Percentiles rank a stretch among this genome's conserved stretches.
Conservation (phyloP, 2,888 invertebrate species). For the Drosophila neonasuta region DNA sequence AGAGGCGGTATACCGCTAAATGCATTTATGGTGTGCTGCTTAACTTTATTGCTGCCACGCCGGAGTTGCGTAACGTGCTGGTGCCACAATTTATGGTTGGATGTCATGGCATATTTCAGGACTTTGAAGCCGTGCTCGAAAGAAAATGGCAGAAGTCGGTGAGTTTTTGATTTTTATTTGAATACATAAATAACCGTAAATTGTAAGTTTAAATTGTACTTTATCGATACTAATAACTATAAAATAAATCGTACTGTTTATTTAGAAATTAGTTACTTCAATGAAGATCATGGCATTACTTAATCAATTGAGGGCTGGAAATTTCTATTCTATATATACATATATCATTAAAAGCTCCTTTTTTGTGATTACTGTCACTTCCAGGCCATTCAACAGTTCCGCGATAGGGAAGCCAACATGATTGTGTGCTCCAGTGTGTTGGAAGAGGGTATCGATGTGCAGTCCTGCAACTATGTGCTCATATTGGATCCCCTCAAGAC, state of each 20-base stretch:
- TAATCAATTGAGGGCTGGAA: too few relatives aligned
- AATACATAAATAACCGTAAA: too few relatives aligned
- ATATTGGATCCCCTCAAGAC: constrained; percentile 88
- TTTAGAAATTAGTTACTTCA: too few relatives aligned
- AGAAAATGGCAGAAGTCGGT: constrained; percentile 74
- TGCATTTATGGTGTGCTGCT: constrained; percentile 87
- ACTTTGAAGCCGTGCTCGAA: constrained; percentile 74
- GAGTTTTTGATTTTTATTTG: constrained; percentile 13
- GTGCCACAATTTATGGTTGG: constrained; percentile 89
- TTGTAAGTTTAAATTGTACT: too few relatives aligned
- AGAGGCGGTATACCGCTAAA: constrained; percentile 87
- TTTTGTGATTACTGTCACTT: background rate
- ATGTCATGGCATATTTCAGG: constrained; percentile 56
- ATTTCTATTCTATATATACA: too few relatives aligned
- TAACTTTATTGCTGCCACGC: constrained; percentile 82
- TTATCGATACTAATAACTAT: too few relatives aligned
- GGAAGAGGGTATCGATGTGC: constrained; percentile 95
- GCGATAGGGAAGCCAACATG: constrained; percentile 85
- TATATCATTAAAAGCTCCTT: too few relatives aligned
- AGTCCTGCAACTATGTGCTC: constrained; percentile 90
- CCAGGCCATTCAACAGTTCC: constrained; percentile 84
- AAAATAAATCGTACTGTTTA: too few relatives aligned
- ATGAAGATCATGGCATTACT: too few relatives aligned
- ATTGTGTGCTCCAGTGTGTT: constrained; percentile 90
- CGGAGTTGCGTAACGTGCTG: constrained; percentile 83